These are phyloP conservation scores for Podarcis cretensis DNA, from an alignment of 2,113 vertebrate genomes.

Conservation along the genomic window DNA sequence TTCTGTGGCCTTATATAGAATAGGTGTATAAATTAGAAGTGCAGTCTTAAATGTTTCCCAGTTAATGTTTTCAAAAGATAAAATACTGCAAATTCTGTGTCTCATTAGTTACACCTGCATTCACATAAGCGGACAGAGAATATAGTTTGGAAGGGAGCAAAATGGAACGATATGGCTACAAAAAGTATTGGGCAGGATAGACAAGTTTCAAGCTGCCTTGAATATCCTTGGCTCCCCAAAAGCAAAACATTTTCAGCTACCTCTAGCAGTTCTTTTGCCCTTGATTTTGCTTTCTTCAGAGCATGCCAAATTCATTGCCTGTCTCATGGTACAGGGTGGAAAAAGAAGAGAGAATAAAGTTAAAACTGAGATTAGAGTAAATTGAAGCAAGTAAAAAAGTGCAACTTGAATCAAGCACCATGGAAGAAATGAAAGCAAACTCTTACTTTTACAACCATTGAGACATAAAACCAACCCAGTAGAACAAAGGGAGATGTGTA, in stretches of 20 bases:
- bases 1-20: neutral
- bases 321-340: neutral
- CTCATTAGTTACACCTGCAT: neutral
- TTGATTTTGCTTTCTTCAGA: neutral
- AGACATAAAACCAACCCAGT: constrained; percentile 53
- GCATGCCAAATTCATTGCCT: neutral
- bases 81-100: neutral
- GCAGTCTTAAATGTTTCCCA: neutral
- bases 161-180: neutral
- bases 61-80: neutral
- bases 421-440: constrained; percentile 42
- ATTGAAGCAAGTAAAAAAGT: constrained; percentile 19
- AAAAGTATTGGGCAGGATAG: neutral
- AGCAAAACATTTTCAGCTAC: neutral
- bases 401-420: constrained; percentile 39
- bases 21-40: neutral
- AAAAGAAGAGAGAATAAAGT: neutral
- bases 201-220: neutral
- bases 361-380: constrained; percentile 3
- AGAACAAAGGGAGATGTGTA: constrained; percentile 48
- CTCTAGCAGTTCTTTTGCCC: neutral
- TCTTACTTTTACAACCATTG: constrained; percentile 42
- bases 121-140: neutral
- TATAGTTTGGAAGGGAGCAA: neutral
- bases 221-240: neutral